A percentile compares a stretch with the other conserved stretches of the same genome.
Evolutionary conservation across 2,797 vertebrate species (phyloP).

Genomic region (Momotus momota): DNA sequence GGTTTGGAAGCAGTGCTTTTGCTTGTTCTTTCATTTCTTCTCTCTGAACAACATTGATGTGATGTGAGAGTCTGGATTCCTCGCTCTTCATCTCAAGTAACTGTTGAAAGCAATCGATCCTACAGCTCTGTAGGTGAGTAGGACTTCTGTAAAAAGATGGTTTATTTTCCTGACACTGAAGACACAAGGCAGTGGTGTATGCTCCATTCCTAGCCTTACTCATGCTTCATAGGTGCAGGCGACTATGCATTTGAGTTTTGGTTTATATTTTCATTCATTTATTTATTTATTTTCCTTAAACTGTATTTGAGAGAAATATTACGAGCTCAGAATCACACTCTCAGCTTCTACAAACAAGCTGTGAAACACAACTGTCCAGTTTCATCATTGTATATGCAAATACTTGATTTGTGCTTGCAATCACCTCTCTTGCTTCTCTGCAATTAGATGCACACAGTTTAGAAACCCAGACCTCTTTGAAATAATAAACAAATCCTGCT

Average conservation of each 20-base stretch:
- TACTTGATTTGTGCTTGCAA: not conserved
- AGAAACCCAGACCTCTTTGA: not conserved
- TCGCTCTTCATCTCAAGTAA: not conserved
- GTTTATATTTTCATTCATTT: not conserved
- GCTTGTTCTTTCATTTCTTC: not conserved
- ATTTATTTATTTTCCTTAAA: not conserved
- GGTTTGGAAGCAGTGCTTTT: not conserved
- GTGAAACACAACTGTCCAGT: not conserved
- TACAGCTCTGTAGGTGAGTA: not conserved
- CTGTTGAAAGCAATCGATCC: not conserved
- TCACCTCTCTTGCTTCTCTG: conserved; percentile 1
- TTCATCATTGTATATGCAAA: not conserved
- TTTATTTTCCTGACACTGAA: not conserved
- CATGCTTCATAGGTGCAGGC: not conserved
- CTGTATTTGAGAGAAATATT: not conserved
- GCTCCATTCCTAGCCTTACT: not conserved
- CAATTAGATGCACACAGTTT: not conserved
- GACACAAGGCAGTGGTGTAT: not conserved
- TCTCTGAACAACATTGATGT: not conserved
- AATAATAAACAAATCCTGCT: not conserved
- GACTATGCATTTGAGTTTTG: not conserved
- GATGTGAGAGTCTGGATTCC: conserved; percentile 1
- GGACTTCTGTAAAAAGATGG: not conserved
- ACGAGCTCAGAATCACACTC: not conserved
- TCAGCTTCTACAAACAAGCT: not conserved